Evolutionary conservation across 2,113 vertebrate genomes (phyloP), one percentile per base, ranked within the genome.

Genomic region (Anolis carolinensis): DNA sequence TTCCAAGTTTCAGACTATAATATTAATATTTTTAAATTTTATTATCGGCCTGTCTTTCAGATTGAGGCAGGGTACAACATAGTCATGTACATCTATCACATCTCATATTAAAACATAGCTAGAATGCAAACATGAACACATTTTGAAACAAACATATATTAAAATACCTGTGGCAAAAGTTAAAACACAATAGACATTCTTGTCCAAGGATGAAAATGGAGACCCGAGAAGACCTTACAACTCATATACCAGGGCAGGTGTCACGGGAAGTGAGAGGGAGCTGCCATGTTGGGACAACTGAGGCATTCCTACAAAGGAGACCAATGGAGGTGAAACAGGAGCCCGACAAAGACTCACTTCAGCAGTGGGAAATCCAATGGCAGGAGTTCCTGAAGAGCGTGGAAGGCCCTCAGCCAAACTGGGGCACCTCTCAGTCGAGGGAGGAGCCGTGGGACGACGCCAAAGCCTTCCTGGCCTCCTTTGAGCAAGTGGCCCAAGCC

Each of bases 261-360:
- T 2, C 18, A 2, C 59, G 3, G 23, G 7, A 30, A 68, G 23
- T 4, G 1, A 11, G 39, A 39, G 20, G 65, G 32, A 48, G 50
- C 13, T 21, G 6, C 23, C 18, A 1, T 27, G 25, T 30, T 68
- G 65, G 65, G 25, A 27, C 65, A 27, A 8, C 30, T 2, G n/a
- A 11, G 30, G 62, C 25, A 20, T 1, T 30, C 39, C 72, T 25
- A 3, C 20, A 1, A 44, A 32, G 5, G 44, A 30, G 3, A 11
- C 13, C n/a, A 21, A 3, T 25, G n/a, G 59, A 62, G 36, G 70
- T 86, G 10, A 73, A 86, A n/a, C 67, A 73, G 68, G 84, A 86
- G 71, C 67, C 34, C 0, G 84, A 48, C 0, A 77, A 86, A 3
- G 67, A 34, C 18, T 63, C 9, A 18, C 11, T 32, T 9, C 77